Evolutionary conservation across 2,888 invertebrate genomes (phyloP).

Genomic region (Lasioglossum oenotherae): DNA sequence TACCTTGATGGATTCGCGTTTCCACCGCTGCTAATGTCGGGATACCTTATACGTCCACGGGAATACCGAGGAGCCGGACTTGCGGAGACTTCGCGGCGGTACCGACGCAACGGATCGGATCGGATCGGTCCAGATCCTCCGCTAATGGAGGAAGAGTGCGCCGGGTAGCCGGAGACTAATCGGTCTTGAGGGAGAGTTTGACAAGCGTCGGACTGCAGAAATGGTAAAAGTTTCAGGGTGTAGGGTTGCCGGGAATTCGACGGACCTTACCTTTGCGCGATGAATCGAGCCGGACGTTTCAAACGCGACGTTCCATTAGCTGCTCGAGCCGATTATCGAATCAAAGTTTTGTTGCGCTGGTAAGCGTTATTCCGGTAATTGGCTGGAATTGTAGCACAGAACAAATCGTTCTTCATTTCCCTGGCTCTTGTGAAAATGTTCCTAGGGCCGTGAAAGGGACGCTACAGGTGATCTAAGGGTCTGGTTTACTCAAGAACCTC

Average conservation of each 20-base stretch:
- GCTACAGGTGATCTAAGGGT: background rate
- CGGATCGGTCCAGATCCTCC: constrained; percentile 53
- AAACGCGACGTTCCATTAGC: background rate
- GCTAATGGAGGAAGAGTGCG: constrained; percentile 37
- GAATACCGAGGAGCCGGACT: constrained; percentile 11
- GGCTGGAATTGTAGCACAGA: background rate
- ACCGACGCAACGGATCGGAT: constrained; percentile 34
- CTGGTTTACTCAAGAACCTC: background rate
- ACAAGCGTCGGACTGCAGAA: constrained; percentile 34
- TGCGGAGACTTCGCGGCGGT: constrained; percentile 35
- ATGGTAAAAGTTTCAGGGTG: constrained; percentile 13
- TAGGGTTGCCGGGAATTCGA: constrained; percentile 13
- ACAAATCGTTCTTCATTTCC: background rate
- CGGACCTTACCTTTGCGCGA: background rate
- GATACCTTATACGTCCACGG: constrained; percentile 51
- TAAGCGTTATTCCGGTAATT: background rate
- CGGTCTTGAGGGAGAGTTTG: constrained; percentile 35
- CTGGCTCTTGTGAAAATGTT: background rate
- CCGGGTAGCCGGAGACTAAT: constrained; percentile 40
- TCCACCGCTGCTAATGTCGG: constrained; percentile 51
- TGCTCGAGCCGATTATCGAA: background rate
- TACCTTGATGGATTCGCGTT: constrained; percentile 62
- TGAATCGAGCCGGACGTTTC: background rate
- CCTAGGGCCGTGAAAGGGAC: background rate
- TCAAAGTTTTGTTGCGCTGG: background rate